Conservation (phyloP, 2,113 vertebrate species). For the Leptobrachium ailaonicum region DNA sequence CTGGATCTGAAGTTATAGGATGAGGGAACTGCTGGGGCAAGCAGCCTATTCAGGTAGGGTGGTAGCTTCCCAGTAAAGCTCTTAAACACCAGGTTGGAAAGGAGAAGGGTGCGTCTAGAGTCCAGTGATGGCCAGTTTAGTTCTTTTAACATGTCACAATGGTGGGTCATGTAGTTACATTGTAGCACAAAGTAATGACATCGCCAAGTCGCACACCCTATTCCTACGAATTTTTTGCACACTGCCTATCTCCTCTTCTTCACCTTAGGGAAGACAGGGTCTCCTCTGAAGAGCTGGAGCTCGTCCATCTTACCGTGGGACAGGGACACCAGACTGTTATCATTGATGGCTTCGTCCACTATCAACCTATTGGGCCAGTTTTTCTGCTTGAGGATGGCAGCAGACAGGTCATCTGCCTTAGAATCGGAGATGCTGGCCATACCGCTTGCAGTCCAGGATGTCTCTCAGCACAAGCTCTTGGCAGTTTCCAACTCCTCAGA, state of each 20-base stretch:
- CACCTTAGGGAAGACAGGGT: slow-evolving; percentile 95
- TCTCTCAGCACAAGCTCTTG: too few relatives aligned
- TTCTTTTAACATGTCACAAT: too few relatives aligned
- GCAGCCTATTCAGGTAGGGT: too few relatives aligned
- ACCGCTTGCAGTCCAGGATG: too few relatives aligned
- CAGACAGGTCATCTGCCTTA: slow-evolving; percentile 94
- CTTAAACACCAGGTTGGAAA: too few relatives aligned
- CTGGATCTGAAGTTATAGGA: too few relatives aligned
- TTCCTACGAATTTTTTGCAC: slow-evolving; percentile 99
- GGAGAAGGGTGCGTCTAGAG: too few relatives aligned
- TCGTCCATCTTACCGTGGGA: slow-evolving; percentile 99
- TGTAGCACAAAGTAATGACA: slow-evolving; percentile 73
- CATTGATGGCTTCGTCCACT: slow-evolving; percentile 98
- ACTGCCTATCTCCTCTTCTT: slow-evolving; percentile 97
- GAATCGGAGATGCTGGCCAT: slow-evolving; percentile 65
- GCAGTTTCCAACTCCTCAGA: too few relatives aligned
- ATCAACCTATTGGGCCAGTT: slow-evolving; percentile 96
- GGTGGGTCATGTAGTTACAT: too few relatives aligned
- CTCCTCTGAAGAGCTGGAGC: slow-evolving; percentile 94
- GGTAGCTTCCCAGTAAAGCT: too few relatives aligned
- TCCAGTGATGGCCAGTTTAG: too few relatives aligned
- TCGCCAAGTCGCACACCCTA: slow-evolving; percentile 95
- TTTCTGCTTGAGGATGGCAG: slow-evolving; percentile 98
- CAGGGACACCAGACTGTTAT: slow-evolving; percentile 97
- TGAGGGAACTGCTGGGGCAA: too few relatives aligned